Evolutionary conservation across 2,113 vertebrate species (phyloP).

Genomic region (Lepus europaeus): DNA sequence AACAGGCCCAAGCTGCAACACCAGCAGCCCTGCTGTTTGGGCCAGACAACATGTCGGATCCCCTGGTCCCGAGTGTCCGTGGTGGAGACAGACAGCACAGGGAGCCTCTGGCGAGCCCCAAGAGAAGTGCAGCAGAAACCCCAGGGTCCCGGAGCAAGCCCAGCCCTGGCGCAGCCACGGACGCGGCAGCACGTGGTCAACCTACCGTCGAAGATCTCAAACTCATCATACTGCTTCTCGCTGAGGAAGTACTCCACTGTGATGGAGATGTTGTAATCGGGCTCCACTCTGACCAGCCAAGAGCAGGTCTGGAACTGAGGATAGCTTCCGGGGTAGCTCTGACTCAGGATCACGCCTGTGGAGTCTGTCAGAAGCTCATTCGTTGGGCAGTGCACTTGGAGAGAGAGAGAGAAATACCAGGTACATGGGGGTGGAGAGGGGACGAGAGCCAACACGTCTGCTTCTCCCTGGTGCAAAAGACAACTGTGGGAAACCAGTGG

Average conservation of each 20-base stretch:
- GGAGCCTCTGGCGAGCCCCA: neutral
- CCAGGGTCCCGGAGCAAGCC: neutral
- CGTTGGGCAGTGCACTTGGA: slow-evolving; percentile 95
- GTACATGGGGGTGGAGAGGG: neutral
- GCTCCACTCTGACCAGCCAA: slow-evolving; percentile 96
- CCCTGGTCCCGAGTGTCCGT: neutral
- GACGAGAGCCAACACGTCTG: neutral
- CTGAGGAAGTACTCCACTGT: slow-evolving; percentile 98
- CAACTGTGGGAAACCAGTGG: neutral
- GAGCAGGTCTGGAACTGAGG: slow-evolving; percentile 98
- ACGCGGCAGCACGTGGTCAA: neutral
- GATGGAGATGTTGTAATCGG: slow-evolving; percentile 95
- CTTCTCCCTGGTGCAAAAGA: neutral
- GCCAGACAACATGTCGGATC: neutral
- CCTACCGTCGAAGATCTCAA: slow-evolving; percentile 98
- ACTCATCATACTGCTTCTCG: slow-evolving; percentile 96
- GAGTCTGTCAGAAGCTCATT: slow-evolving; percentile 96
- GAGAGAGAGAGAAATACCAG: neutral
- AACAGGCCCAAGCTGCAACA: neutral
- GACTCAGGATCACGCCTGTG: slow-evolving; percentile 96
- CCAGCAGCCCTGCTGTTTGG: neutral
- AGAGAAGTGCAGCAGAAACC: neutral
- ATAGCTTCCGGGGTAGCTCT: slow-evolving; percentile 94
- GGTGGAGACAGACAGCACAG: neutral
- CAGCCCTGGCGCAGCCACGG: too few relatives aligned